phyloP scores from a whole-genome alignment of 2,113 vertebrate genomes.

The Erinaceus europaeus region DNA sequence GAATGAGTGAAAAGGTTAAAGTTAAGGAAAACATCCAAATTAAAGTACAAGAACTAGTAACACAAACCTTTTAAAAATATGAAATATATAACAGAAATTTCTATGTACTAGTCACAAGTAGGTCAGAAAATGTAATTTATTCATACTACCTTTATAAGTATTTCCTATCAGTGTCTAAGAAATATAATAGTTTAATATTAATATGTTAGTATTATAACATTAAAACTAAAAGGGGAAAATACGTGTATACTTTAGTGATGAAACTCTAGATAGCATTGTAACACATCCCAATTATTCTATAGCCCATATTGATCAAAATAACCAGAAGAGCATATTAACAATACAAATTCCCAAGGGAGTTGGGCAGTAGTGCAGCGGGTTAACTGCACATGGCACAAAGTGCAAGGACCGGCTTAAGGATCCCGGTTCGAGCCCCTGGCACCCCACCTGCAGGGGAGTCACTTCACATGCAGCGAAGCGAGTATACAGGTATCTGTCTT shows the following conservation, averaged over 20 bases:
- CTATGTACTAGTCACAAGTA: conserved; percentile 2
- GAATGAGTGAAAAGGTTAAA: background rate
- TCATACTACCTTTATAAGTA: background rate
- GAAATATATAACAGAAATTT: background rate
- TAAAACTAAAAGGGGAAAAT: background rate
- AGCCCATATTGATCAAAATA: background rate
- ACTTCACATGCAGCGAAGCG: too few species aligned
- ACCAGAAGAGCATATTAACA: background rate
- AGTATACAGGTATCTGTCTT: too few species aligned
- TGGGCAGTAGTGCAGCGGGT: too few species aligned
- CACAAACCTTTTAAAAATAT: background rate
- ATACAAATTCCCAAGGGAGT: too few species aligned
- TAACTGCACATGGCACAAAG: too few species aligned
- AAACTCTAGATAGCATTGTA: background rate
- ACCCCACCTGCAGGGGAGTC: too few species aligned
- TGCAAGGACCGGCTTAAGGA: too few species aligned
- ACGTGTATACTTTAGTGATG: background rate
- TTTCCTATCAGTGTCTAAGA: background rate
- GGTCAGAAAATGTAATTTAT: background rate
- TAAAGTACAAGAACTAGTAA: conserved; percentile 21
- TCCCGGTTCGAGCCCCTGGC: too few species aligned
- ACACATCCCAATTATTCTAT: conserved; percentile 1
- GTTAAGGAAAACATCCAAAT: background rate
- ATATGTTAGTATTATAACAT: background rate
- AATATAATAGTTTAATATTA: conserved; percentile 28